phyloP scores from a whole-genome alignment of 1,140 invertebrate species.

The Drosophila kepulauana region DNA sequence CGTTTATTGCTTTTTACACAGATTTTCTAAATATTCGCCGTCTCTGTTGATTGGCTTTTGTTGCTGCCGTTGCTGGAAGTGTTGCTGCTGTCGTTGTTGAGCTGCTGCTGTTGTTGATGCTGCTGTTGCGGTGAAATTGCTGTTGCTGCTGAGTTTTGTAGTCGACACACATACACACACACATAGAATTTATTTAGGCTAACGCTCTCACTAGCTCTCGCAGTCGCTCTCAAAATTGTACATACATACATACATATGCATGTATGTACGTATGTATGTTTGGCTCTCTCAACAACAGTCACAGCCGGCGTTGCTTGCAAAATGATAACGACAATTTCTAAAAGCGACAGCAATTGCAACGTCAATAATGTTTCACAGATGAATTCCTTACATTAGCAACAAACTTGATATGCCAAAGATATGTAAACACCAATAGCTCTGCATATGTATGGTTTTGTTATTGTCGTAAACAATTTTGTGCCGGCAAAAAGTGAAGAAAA shows the following conservation, averaged over 20 bases:
- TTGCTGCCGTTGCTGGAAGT: slow-evolving; percentile 14
- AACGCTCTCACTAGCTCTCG: slow-evolving; percentile 14
- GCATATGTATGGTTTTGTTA: slow-evolving; percentile 11
- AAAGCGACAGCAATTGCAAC: slow-evolving; percentile 10
- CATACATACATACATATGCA: too few relatives aligned
- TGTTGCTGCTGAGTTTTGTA: slow-evolving; percentile 39
- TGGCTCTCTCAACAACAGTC: slow-evolving; percentile 15
- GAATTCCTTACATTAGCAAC: background rate
- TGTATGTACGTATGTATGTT: too few relatives aligned
- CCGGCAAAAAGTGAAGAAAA: slow-evolving; percentile 36
- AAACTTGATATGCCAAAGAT: background rate
- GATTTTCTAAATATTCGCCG: slow-evolving; percentile 16
- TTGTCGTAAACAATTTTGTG: slow-evolving; percentile 40
- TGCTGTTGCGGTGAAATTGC: slow-evolving; percentile 51
- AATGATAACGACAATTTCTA: slow-evolving; percentile 18
- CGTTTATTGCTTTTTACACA: slow-evolving; percentile 23
- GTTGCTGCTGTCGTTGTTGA: slow-evolving; percentile 23
- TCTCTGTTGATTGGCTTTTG: slow-evolving; percentile 14
- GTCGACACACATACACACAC: slow-evolving; percentile 17
- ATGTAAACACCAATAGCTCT: background rate
- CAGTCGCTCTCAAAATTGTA: background rate
- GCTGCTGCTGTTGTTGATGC: slow-evolving; percentile 27
- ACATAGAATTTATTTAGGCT: slow-evolving; percentile 38
- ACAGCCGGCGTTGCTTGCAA: slow-evolving; percentile 30
- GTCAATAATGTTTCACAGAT: slow-evolving; percentile 5